Base-by-base conservation (phyloP, 1,140 invertebrate species). In the Periplaneta americana region DNA sequence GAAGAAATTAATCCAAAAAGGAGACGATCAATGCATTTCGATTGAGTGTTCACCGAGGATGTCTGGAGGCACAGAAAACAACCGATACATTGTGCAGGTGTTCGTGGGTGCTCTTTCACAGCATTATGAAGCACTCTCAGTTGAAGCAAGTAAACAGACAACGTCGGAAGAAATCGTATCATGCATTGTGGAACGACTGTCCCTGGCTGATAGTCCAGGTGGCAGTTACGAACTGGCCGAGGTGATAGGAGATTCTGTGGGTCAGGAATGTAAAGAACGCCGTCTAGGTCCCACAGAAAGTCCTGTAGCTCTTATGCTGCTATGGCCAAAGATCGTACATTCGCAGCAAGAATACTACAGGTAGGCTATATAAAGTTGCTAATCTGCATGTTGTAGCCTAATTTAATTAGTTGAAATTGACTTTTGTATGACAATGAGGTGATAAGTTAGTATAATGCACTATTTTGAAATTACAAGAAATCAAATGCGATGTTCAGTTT, bases 61-160 rank as follows among this genome's bases (percentile, higher is more conserved):
- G 66, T 80, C 34, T 28, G 35, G 34, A 34, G 57, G 31, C 34
- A 35, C 66, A 32, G 86, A 88, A 76, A 86, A 85, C 82, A 86
- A 84, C 78, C 84, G 89, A 18, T 90, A 89, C 85, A 90, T 91
- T 85, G 89, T 94, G 82, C 93, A 96, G 91, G 96, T 98, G 87
- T 97, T 96, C 90, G 95, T 97, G 85, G 97, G 96, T 81, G 94
- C 95, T 83, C 91, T 97, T 85, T 97, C 95, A 85, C 92, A 93
- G 84, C 94, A 97, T 87, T 96, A 96, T 89, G 97, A 98, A 88
- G 96, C 95, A 81, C 91, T 98, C 28, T 96, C 95, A 66, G 95
- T 98, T 78, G 96, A 98, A 90, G 96, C 96, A 32, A 96, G 96
- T 82, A 98, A 98, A 88, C 94, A 96, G 86, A 97, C 96, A 75